Conservation (phyloP, 2,888 invertebrate species). For the Epicampocera succincta region DNA sequence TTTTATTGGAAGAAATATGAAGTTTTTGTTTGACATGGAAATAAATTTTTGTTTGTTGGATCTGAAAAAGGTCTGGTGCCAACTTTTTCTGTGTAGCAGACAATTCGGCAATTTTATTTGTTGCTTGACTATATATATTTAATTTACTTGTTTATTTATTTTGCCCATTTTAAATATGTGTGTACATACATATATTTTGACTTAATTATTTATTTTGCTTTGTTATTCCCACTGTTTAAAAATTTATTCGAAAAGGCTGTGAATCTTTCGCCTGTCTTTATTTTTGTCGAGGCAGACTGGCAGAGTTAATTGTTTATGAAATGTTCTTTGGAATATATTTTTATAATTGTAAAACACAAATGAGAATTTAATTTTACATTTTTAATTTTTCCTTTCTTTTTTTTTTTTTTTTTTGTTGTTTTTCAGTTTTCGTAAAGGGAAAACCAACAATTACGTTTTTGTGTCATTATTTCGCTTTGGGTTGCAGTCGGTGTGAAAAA, state of each 20-base stretch:
- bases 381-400: neutral
- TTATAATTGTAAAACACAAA: neutral
- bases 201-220: neutral
- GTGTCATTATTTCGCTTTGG: too few relatives aligned
- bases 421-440: too few relatives aligned
- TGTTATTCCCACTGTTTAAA: neutral
- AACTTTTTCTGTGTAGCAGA: too few relatives aligned
- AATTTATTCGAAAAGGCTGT: neutral
- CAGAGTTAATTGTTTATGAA: neutral
- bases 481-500: too few relatives aligned
- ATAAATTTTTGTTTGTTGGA: too few relatives aligned
- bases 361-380: neutral
- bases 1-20: too few relatives aligned
- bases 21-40: neutral
- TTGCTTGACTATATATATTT: too few relatives aligned
- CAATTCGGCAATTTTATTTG: too few relatives aligned
- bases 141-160: slow-evolving; percentile 5
- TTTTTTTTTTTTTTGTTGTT: too few relatives aligned
- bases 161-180: neutral
- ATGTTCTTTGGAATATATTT: neutral
- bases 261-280: neutral
- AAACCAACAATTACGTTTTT: too few relatives aligned
- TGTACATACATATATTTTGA: too few relatives aligned
- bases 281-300: neutral
- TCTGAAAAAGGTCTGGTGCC: too few relatives aligned